A percentile compares a stretch with the other conserved stretches of the same genome.
Conservation (phyloP, 2,113 vertebrate species). For the Psilopogon haemacephalus region DNA sequence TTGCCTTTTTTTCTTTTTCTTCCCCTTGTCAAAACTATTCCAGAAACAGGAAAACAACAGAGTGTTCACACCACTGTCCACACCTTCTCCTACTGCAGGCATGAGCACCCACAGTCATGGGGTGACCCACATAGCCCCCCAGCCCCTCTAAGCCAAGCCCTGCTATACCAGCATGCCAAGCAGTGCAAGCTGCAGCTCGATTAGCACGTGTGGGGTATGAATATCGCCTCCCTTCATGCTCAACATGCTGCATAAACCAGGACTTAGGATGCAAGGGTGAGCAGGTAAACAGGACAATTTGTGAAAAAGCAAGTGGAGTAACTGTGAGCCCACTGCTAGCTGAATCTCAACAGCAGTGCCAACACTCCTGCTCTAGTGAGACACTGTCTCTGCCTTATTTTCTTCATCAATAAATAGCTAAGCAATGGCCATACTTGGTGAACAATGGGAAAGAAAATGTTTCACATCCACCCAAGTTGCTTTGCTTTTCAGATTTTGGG, state of each 20-base stretch:
- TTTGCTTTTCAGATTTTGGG: background rate
- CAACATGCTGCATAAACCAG: background rate
- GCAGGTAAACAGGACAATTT: background rate
- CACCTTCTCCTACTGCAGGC: background rate
- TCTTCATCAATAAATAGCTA: background rate
- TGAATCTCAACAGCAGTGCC: background rate
- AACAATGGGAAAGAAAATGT: background rate
- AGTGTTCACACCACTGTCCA: background rate
- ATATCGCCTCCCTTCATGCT: accelerated
- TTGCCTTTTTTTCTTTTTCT: background rate
- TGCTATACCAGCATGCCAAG: background rate
- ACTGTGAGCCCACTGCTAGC: background rate
- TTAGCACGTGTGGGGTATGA: accelerated
- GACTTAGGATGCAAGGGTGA: too few relatives aligned
- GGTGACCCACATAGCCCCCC: background rate
- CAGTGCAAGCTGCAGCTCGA: background rate
- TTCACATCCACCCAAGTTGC: background rate
- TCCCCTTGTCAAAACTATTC: background rate
- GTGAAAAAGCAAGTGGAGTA: background rate
- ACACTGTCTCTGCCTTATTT: background rate
- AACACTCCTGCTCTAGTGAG: background rate
- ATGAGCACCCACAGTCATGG: accelerated
- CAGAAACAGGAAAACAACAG: background rate
- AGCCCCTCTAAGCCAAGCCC: background rate
- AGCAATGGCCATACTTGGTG: background rate